Conservation (phyloP, 1,140 invertebrate species). For the Parapsyche elsis region DNA sequence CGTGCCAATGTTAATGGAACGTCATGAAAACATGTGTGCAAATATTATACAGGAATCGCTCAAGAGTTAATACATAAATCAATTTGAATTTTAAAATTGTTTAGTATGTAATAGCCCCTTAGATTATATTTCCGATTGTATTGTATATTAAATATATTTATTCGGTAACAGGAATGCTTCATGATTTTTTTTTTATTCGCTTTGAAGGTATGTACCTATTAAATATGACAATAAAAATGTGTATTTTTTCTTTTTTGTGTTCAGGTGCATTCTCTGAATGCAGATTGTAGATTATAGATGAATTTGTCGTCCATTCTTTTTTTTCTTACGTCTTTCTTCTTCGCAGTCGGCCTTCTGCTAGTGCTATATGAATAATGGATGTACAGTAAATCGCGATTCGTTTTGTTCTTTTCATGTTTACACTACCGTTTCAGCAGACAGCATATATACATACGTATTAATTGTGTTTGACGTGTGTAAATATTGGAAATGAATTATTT, state of each 20-base stretch:
- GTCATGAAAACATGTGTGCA: background rate
- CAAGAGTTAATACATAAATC: background rate
- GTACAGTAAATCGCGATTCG: background rate
- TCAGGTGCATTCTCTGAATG: too few species aligned
- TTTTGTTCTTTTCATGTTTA: conserved; percentile 17
- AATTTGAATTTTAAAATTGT: too few species aligned
- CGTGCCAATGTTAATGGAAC: background rate
- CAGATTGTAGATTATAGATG: background rate
- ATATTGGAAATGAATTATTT: too few species aligned
- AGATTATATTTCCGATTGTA: too few species aligned
- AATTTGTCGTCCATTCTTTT: background rate
- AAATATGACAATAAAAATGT: too few species aligned
- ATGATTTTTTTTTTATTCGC: too few species aligned
- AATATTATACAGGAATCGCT: background rate
- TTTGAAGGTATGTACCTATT: too few species aligned
- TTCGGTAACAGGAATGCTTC: too few species aligned
- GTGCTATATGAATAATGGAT: conserved; percentile 21
- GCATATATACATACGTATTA: background rate
- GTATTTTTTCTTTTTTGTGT: too few species aligned
- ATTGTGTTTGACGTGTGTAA: background rate
- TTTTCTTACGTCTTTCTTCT: background rate
- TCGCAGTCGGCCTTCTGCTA: background rate
- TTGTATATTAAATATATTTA: too few species aligned
- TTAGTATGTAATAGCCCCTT: too few species aligned
- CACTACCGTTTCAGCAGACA: background rate